Conservation (phyloP, 2,888 invertebrate species). For the Phytoseiulus persimilis region DNA sequence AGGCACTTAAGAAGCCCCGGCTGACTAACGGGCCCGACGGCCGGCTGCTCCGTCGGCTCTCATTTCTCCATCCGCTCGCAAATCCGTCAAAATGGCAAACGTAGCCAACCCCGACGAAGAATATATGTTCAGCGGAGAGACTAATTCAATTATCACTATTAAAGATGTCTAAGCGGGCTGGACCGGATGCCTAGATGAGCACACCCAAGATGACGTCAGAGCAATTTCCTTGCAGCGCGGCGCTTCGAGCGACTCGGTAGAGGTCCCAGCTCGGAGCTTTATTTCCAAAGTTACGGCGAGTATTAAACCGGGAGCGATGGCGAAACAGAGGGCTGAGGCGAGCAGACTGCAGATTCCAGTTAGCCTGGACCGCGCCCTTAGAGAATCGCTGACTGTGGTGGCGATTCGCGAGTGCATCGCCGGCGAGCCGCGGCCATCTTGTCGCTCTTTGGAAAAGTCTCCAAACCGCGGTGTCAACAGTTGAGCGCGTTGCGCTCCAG, state of each 20-base stretch:
- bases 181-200: background rate
- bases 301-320: too few relatives aligned
- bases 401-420: too few relatives aligned
- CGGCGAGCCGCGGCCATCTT: too few relatives aligned
- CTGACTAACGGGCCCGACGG: background rate
- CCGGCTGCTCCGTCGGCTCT: background rate
- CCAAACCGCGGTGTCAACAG: too few relatives aligned
- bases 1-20: background rate
- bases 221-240: background rate
- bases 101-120: background rate
- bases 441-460: too few relatives aligned
- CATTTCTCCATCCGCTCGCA: background rate
- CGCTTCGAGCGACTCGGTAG: background rate
- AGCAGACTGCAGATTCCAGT: too few relatives aligned
- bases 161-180: background rate
- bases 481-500: too few relatives aligned
- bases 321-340: too few relatives aligned
- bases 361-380: too few relatives aligned
- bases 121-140: background rate
- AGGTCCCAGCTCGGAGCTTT: background rate
- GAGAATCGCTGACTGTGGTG: too few relatives aligned
- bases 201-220: background rate
- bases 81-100: background rate
- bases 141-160: constrained; percentile 5
- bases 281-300: background rate